Conservation (phyloP, 1,140 invertebrate genomes). For the Magallana angulata region DNA sequence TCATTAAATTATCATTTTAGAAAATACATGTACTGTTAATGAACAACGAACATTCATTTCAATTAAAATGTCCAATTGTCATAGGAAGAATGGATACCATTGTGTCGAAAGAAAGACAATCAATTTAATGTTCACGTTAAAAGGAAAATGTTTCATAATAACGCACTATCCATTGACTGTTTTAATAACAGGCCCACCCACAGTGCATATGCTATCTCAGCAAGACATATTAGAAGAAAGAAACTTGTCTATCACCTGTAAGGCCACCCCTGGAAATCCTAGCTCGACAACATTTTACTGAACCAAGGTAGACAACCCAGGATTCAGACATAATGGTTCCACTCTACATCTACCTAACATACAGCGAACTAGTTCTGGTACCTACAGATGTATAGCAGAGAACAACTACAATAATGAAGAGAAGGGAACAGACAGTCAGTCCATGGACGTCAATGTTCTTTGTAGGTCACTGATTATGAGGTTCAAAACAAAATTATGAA, state of each 20-base stretch:
- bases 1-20: no score
- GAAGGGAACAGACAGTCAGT: not conserved
- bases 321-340: not conserved
- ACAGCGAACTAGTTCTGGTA: not conserved
- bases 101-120: no score
- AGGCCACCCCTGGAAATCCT: not conserved
- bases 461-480: not conserved
- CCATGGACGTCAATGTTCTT: conserved; percentile 2
- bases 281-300: not conserved
- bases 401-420: not conserved
- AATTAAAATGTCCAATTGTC: no score
- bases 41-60: no score
- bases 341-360: not conserved
- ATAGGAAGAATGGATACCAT: no score
- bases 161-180: not conserved
- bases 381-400: not conserved
- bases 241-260: not conserved
- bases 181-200: not conserved
- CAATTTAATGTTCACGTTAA: no score
- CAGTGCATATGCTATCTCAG: not conserved
- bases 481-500: not conserved
- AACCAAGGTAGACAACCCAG: not conserved
- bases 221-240: not conserved
- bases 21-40: no score
- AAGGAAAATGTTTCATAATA: no score